Base-by-base conservation (phyloP, 2,888 invertebrate species). In the Hipparchia semele region DNA sequence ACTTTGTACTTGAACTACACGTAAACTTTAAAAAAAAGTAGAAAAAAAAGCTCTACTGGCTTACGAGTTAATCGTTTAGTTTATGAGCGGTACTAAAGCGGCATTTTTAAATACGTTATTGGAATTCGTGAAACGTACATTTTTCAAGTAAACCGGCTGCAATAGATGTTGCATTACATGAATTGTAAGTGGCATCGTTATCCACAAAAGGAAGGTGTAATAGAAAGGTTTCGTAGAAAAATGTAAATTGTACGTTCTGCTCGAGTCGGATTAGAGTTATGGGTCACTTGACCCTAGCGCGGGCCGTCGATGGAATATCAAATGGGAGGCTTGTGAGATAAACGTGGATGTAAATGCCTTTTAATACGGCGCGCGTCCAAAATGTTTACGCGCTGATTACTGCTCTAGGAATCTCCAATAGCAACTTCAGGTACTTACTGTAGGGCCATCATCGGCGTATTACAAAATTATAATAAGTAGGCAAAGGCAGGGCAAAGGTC, bases 161-260 rank as follows among this genome's bases (percentile, higher is more conserved):
- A 75, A 76, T 76, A 77, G 78, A 77, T 73, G 77, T 74, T 74
- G 79, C 81, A 79, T 80, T 78, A 75, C 78, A 76, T 81, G 83
- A 83, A 83, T 83, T 70, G 79, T 80, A 82, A 82, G 82, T 84
- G 83, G 82, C 81, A 79, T 81, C 79, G 81, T 82, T 83, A 84
- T 81, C 82, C 76, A 84, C 85, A 84, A 84, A 84, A 87, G 85
- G 85, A 80, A 82, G 83, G 81, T 82, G 80, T 82, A 82, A 82
- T 87, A 84, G 84, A 86, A 81, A 83, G 83, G 82, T 84, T 91
- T 89, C 91, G 81, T 82, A 82, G 91, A 90, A 91, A 86, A 84
- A 87, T 88, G 87, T 90, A 88, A 89, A 89, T 80, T 86, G 80
- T 80, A 79, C 80, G 82, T 82, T 77, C 83, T 86, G 86, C 87